Evolutionary conservation across 2,888 invertebrate species (phyloP), one percentile per base, ranked within the genome.

Genomic region (Drosophila fungiperda): DNA sequence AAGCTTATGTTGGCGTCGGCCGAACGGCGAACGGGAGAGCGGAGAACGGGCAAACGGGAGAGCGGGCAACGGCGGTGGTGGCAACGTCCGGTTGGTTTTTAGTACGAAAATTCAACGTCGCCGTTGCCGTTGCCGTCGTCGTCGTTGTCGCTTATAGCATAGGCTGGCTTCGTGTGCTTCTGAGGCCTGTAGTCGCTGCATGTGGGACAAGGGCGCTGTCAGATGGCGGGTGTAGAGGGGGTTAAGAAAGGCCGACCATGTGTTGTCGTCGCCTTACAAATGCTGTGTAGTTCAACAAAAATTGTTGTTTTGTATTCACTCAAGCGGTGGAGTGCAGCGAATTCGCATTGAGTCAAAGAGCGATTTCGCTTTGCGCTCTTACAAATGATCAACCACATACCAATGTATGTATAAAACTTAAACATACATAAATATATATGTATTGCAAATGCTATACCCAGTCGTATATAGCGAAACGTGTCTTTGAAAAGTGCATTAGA

Each of bases 51-150:
- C 60, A 54, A 50, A 35, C 55, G 55, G 17, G 72, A 60, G 73
- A 57, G 48, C 48, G 69, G 72, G 76, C 68, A 73, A 65, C 66
- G 67, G 84, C 76, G 87, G 67, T 68, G 69, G 81, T 89, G 82
- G 83, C 81, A 87, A 87, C 87, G 90, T 87, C 87, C 87, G 87
- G 87, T 87, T 87, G 87, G 87, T 87, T 88, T 87, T 87, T 90
- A 86, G 87, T 87, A 82, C 73, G 74, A 85, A 89, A 82, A 78
- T 73, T 84, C 80, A 81, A 75, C 72, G 80, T 68, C 70, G 77
- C 23, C 70, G 76, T 33, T 53, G 75, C 35, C 49, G 77, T 63
- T 48, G 53, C 26, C n/a, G 73, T 20, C 15, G 42, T n/a, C 52
- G 68, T 67, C 55, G 69, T 64, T 58, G 76, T 75, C 62, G 76